Percentiles rank a stretch among this genome's conserved stretches.
phyloP scores from a whole-genome alignment of 1,140 invertebrate species.

The Listronotus bonariensis region DNA sequence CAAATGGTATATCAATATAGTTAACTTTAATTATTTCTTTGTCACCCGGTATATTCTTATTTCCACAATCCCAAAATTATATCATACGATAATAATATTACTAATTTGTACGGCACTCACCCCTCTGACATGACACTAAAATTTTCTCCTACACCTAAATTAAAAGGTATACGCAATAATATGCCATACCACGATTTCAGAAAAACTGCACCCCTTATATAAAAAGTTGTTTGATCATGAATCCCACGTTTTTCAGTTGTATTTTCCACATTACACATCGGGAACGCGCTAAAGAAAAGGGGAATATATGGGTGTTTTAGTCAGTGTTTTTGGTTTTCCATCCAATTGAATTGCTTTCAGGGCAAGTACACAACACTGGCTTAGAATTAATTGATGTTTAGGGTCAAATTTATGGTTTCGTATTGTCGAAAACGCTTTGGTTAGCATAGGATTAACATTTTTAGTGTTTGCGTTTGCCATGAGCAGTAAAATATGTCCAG shows the following conservation, averaged over 20 bases:
- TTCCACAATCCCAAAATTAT: no score
- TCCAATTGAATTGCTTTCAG: slow-evolving; percentile 11
- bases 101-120: no score
- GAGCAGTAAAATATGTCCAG: no score
- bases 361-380: slow-evolving; percentile 1
- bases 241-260: background rate
- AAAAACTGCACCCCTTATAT: no score
- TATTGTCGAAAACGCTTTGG: slow-evolving; percentile 2
- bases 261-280: background rate
- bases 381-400: slow-evolving; percentile 9
- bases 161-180: no score
- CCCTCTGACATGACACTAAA: no score
- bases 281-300: background rate
- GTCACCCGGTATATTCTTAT: no score
- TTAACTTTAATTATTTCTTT: no score
- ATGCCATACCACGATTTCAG: no score
- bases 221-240: background rate
- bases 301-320: slow-evolving; percentile 9
- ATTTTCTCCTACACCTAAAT: no score
- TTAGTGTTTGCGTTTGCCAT: background rate
- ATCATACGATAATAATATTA: no score
- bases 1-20: no score
- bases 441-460: slow-evolving; percentile 13
- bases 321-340: slow-evolving; percentile 6
- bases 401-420: slow-evolving; percentile 10